Evolutionary conservation across 2,797 vertebrate genomes (phyloP), one percentile per base, ranked within the genome.

Genomic region (Esox lucius): DNA sequence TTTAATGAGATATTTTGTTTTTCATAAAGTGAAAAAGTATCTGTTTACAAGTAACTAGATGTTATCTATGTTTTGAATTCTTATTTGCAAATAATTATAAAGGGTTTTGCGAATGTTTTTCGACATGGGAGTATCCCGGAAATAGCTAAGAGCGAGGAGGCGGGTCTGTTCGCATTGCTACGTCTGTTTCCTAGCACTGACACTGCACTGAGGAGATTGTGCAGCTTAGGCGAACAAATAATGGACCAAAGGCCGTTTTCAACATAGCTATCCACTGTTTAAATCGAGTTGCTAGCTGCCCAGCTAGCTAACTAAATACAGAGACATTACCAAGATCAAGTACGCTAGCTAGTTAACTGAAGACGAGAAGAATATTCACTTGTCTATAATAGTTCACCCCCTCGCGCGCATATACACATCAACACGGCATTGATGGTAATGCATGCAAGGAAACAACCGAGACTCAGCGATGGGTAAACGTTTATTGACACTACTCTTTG

Each of bases 381-480:
- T 91, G 90, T 90, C 90, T 88, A 88, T 88, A 88, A 89, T 91
- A 88, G 90, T 91, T 91, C 89, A 91, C 92, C 91, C 92, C 93
- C 92, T 94, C 93, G 92, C 91, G 85, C 85, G 88, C 84, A 94
- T 84, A 94, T 94, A 94, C 95, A 94, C 96, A 95, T 96, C 95
- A 96, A 90, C 92, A 94, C 95, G 94, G 97, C 96, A 96, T 98
- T 98, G 96, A 99, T 97, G 97, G 97, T 98, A 96, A 98, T 98
- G 97, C 97, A 98, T 98, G 96, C 96, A 95, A 98, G 97, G 97
- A 98, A 99, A 98, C 97, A 98, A 97, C 97, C 96, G 95, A 98
- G 96, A 97, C 96, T 96, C 95, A 96, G 95, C 96, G 97, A 99
- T 98, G 97, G 97, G 97, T 99, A 98, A 97, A 93, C 81, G 68